A percentile compares a stretch with the other conserved stretches of the same genome.
phyloP scores from a whole-genome alignment of 2,797 vertebrate species.

The Anabas testudineus region DNA sequence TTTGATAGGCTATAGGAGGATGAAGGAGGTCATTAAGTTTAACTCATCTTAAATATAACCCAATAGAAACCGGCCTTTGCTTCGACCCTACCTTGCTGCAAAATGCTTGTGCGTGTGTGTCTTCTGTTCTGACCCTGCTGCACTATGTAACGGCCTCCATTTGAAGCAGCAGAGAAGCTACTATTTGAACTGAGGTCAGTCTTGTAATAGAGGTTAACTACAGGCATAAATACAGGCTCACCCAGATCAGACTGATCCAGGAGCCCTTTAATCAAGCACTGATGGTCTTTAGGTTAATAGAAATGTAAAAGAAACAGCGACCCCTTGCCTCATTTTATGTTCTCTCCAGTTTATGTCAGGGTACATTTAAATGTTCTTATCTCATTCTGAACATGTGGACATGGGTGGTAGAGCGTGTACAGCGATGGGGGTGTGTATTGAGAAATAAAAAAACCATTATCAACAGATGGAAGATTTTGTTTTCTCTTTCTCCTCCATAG shows the following conservation, averaged over 20 bases:
- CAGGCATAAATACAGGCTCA: slow-evolving; percentile 62
- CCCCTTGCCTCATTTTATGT: slow-evolving; percentile 45
- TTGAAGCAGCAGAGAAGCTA: slow-evolving; percentile 43
- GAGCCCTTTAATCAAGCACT: slow-evolving; percentile 58
- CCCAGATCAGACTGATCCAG: slow-evolving; percentile 43
- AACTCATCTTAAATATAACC: slow-evolving; percentile 74
- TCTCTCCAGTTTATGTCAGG: slow-evolving; percentile 31
- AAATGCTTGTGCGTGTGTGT: slow-evolving; percentile 16
- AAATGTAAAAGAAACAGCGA: slow-evolving; percentile 64
- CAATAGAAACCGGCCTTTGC: slow-evolving; percentile 58
- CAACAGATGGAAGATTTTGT: slow-evolving; percentile 62
- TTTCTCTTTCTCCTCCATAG: slow-evolving; percentile 34
- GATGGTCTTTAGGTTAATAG: slow-evolving; percentile 65
- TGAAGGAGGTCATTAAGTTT: slow-evolving; percentile 78
- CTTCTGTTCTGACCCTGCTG: slow-evolving; percentile 22
- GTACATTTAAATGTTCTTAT: slow-evolving; percentile 54
- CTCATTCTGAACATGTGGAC: slow-evolving; percentile 27
- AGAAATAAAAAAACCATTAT: slow-evolving; percentile 44
- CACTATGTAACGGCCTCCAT: slow-evolving; percentile 40
- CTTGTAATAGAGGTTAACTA: slow-evolving; percentile 78
- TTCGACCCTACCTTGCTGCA: slow-evolving; percentile 48
- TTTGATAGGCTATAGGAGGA: slow-evolving; percentile 68
- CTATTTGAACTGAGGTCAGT: slow-evolving; percentile 61
- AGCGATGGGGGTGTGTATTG: not conserved
- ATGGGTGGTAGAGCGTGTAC: not conserved